Evolutionary conservation across 2,797 vertebrate species (phyloP).

Genomic region (Helicolenus hilgendorfi): DNA sequence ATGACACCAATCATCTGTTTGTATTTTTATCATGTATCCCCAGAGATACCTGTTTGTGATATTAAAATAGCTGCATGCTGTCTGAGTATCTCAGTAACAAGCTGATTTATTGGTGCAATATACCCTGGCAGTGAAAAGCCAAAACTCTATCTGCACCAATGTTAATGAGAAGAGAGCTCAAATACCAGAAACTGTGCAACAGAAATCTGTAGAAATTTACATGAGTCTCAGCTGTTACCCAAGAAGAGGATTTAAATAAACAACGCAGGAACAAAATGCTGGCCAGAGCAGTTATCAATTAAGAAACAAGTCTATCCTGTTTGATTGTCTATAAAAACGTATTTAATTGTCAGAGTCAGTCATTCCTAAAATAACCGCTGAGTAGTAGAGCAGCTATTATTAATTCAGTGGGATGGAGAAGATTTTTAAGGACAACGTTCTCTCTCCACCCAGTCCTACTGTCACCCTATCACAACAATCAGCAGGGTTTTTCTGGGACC

Average conservation of each 20-base stretch:
- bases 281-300: background rate
- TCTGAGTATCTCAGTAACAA: conserved; percentile 57
- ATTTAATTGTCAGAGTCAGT: background rate
- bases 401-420: background rate
- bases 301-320: background rate
- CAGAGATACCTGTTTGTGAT: conserved; percentile 55
- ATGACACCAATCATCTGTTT: conserved; percentile 17
- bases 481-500: background rate
- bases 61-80: conserved; percentile 55
- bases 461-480: conserved; percentile 2
- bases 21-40: conserved; percentile 61
- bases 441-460: background rate
- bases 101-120: conserved; percentile 67
- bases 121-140: conserved; percentile 45
- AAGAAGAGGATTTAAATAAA: conserved; percentile 1
- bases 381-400: background rate
- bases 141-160: conserved; percentile 40
- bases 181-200: conserved; percentile 37
- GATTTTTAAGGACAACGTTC: background rate
- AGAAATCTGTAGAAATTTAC: conserved; percentile 39
- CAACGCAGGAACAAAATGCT: background rate
- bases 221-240: background rate
- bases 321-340: background rate
- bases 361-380: background rate
- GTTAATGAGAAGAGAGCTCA: conserved; percentile 38